These are phyloP conservation scores for Eulemur coronatus DNA, from an alignment of 2,797 vertebrate species.

Conservation along the genomic window DNA sequence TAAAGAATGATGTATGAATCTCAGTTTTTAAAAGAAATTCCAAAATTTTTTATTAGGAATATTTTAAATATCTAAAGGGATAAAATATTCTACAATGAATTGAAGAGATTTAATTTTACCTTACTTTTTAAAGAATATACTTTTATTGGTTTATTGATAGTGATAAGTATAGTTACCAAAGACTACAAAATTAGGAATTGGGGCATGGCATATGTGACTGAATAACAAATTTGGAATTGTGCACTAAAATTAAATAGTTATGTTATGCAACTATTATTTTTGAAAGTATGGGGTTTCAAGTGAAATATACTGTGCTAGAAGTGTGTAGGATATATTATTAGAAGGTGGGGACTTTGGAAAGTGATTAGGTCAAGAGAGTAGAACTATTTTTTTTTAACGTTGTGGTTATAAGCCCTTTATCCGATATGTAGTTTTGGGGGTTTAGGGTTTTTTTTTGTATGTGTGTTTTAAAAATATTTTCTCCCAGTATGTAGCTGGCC, in stretches of 20 bases:
- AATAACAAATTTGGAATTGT: background rate
- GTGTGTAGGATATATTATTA: background rate
- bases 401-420: background rate
- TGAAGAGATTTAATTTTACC: background rate
- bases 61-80: constrained; percentile 8
- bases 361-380: too few relatives aligned
- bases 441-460: background rate
- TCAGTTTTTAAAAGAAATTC: background rate
- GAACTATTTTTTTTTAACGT: background rate
- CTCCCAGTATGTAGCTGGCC: background rate
- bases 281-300: background rate
- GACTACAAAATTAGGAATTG: background rate
- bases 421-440: background rate
- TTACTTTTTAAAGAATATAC: background rate
- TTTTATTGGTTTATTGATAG: background rate
- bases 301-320: background rate
- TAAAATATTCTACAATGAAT: background rate
- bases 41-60: background rate
- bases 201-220: background rate
- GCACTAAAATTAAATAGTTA: background rate
- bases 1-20: background rate
- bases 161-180: background rate
- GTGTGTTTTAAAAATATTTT: background rate
- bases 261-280: background rate
- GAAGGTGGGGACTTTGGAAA: too few relatives aligned